phyloP scores from a whole-genome alignment of 1,140 invertebrate genomes.

The Drosophila pseudoobscura region DNA sequence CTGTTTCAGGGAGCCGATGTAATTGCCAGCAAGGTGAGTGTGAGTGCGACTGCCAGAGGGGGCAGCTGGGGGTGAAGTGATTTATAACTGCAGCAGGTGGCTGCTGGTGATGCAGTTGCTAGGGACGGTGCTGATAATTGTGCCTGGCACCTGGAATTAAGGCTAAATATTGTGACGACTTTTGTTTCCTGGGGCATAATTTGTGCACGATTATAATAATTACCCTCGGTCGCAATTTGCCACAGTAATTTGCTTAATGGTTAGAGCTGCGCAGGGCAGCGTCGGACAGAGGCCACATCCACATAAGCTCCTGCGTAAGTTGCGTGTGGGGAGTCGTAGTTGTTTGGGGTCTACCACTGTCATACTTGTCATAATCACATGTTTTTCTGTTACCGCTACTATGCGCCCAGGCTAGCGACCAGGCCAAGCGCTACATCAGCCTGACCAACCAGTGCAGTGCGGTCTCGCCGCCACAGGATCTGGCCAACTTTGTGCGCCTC shows the following conservation, averaged over 20 bases:
- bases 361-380: too few species aligned
- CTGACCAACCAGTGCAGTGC: conserved; percentile 88
- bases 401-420: conserved; percentile 87
- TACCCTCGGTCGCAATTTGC: conserved; percentile 64
- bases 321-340: conserved; percentile 10
- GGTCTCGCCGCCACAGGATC: conserved; percentile 88
- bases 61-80: conserved; percentile 16
- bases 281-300: too few species aligned
- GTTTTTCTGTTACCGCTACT: too few species aligned
- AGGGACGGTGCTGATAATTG: conserved; percentile 23
- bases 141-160: conserved; percentile 20
- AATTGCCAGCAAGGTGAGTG: conserved; percentile 90
- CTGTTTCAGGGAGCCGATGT: conserved; percentile 92
- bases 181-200: conserved; percentile 60
- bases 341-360: too few species aligned
- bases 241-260: conserved; percentile 68
- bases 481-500: conserved; percentile 89
- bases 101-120: conserved; percentile 11
- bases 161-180: conserved; percentile 51
- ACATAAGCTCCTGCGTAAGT: background rate
- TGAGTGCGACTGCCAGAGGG: background rate
- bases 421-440: conserved; percentile 90
- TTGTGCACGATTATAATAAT: conserved; percentile 72
- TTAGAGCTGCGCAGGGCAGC: conserved; percentile 3
- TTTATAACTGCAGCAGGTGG: conserved; percentile 60